A percentile compares a stretch with the other conserved stretches of the same genome.
These are phyloP conservation scores for Cercopithecus neglectus DNA, from an alignment of 2,797 vertebrate species.

Conservation along the genomic window DNA sequence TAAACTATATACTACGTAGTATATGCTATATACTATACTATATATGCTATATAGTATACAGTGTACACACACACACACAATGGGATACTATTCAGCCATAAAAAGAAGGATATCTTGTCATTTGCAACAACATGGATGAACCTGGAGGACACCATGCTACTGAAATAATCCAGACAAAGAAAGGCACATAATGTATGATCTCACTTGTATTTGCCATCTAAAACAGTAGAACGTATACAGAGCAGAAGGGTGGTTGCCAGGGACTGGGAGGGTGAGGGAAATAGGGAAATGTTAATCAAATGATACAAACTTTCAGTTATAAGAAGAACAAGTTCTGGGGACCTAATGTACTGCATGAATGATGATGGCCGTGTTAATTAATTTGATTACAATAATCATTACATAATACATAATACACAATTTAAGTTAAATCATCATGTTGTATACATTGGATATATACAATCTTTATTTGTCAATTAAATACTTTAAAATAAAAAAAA, in stretches of 20 bases:
- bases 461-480: not conserved
- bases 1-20: no score
- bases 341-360: not conserved
- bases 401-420: not conserved
- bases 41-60: no score
- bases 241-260: not conserved
- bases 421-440: not conserved
- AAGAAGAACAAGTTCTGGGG: not conserved
- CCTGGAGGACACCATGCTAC: no score
- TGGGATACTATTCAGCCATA: no score
- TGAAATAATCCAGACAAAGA: no score
- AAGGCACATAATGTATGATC: no score
- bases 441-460: not conserved
- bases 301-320: not conserved
- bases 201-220: no score
- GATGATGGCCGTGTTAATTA: not conserved
- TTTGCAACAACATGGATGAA: no score
- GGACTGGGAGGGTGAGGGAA: not conserved
- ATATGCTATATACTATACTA: no score
- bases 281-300: not conserved
- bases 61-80: no score
- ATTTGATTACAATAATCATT: not conserved
- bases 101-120: no score
- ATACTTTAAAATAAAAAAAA: no score
- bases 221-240: not conserved